Conservation (phyloP, 2,797 vertebrate genomes). For the Melanotaenia nigrans region DNA sequence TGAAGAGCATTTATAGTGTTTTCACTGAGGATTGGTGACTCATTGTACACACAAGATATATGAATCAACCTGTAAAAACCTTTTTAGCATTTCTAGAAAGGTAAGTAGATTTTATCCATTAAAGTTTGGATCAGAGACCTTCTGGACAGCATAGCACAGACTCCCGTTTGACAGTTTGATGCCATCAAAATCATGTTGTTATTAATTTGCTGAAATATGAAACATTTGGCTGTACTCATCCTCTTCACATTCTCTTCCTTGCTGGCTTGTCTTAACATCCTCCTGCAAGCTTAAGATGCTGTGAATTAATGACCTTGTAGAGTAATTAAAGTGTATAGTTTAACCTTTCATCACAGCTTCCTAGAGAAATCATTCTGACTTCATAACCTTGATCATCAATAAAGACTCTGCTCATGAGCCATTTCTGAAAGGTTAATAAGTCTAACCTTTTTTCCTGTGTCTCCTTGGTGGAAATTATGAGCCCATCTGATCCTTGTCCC, state of each 20-base stretch:
- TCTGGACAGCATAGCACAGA: too few species aligned
- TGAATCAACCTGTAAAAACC: too few species aligned
- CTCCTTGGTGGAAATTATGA: not conserved
- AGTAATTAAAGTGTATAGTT: not conserved
- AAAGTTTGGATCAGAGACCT: too few species aligned
- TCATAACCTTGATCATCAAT: not conserved
- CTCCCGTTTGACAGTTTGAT: too few species aligned
- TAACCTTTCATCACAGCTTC: not conserved
- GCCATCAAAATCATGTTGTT: slow-evolving; percentile 39
- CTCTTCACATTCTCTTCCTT: not conserved
- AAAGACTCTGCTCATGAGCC: not conserved
- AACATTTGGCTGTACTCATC: not conserved
- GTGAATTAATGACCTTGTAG: not conserved
- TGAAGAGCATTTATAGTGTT: too few species aligned
- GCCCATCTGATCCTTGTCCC: not conserved
- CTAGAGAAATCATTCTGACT: not conserved
- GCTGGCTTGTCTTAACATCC: not conserved
- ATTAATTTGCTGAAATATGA: not conserved
- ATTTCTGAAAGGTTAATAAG: not conserved
- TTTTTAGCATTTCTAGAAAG: too few species aligned
- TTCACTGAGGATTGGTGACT: too few species aligned
- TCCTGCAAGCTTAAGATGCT: not conserved
- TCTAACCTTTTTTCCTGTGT: not conserved
- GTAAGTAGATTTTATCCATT: too few species aligned
- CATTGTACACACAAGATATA: too few species aligned